These are phyloP conservation scores for Melanostoma scalare DNA, from an alignment of 2,888 invertebrate genomes.

Conservation along the genomic window DNA sequence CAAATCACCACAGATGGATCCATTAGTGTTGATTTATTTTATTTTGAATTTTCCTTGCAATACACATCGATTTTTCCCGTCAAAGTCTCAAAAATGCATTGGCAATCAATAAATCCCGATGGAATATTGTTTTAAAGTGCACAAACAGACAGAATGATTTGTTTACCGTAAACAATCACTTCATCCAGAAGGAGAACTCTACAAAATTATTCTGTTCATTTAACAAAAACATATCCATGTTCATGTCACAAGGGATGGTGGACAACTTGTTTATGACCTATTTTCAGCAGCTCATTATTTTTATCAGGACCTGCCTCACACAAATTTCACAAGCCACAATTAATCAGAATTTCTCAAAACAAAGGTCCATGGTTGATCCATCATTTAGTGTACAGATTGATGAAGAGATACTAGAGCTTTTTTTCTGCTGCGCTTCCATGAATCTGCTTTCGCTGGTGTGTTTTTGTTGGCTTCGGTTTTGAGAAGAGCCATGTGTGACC, in stretches of 20 bases:
- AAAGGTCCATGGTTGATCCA: not conserved
- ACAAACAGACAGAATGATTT: not conserved
- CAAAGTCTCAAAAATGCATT: not conserved
- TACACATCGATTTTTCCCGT: not conserved
- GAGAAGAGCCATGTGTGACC: constrained; percentile 11
- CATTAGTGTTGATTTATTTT: not conserved
- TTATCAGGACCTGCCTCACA: constrained; percentile 23
- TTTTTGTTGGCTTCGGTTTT: constrained; percentile 3
- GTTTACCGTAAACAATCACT: not conserved
- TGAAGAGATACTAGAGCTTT: constrained; percentile 16
- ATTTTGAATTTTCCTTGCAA: not conserved
- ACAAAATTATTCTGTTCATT: not conserved
- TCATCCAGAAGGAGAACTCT: not conserved
- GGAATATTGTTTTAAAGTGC: not conserved
- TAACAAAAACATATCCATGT: not conserved
- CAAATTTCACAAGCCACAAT: not conserved
- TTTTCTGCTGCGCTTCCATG: not conserved
- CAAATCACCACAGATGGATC: not conserved
- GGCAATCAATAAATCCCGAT: not conserved
- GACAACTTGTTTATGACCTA: constrained; percentile 27
- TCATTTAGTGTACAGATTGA: constrained; percentile 18
- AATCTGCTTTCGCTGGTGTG: not conserved
- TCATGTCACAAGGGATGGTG: constrained; percentile 28
- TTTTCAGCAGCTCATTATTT: constrained; percentile 28
- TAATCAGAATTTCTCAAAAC: constrained; percentile 19